Base-by-base conservation (phyloP, 2,113 vertebrate genomes). In the Hemibagrus wyckioides region DNA sequence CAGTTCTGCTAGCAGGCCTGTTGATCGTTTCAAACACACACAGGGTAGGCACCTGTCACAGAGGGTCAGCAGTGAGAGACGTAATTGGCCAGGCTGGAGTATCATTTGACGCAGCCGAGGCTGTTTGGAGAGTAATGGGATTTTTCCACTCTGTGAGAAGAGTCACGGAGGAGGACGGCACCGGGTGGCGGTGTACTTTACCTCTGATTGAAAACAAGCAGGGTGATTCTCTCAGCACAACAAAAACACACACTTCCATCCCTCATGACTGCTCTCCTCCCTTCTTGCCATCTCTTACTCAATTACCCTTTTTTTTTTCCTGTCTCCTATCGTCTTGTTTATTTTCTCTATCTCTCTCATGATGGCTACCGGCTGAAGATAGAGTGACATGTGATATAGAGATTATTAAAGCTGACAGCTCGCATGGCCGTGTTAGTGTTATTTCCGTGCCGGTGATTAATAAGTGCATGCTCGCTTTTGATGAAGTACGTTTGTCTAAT, bases 111-210 rank as follows among this genome's bases (percentile, higher is more conserved):
- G 92, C 92, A 90, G 93, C 89, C 7, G 79, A 91, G 92, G 92
- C 91, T 92, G 91, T 92, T 94, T 93, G 90, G 87, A 86, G 92
- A 91, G 91, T 94, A 94, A 94, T 94, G 90, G 89, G 92, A 93
- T 95, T 94, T 94, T 93, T 90, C 91, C 90, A 56, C 91, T 92
- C 89, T 91, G 87, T 67, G 87, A 91, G 90, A 88, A 89, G 88
- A 82, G 87, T 63, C 80, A 81, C 76, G 85, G 84, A 87, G 86
- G 88, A 82, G 52, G 63, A 73, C 25, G 81, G 90, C 85, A 75
- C 71, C 23, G 76, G 90, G 93, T 88, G 89, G 88, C 83, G 52
- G 89, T 86, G 54, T 79, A 87, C 61, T 87, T 91, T 90, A 82
- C 41, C 86, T 81, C 73, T 92, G 92, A 94, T 91, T 92, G 91